Evolutionary conservation across 2,797 vertebrate species (phyloP).

Genomic region (Acridotheres tristis): DNA sequence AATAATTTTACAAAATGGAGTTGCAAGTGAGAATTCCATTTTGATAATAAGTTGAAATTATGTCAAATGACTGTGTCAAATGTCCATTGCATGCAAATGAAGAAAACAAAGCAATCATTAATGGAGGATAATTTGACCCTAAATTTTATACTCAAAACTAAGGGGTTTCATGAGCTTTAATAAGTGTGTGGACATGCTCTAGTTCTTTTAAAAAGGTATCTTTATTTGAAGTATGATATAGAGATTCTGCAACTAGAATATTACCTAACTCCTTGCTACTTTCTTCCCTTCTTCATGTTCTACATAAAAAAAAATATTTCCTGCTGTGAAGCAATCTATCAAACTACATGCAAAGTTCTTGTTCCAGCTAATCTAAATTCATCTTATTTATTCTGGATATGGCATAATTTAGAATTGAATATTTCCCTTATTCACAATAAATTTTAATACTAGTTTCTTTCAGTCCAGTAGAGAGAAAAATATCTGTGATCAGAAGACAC

Average conservation of each 20-base stretch:
- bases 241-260: background rate
- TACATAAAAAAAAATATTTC: no score
- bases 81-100: background rate
- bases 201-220: background rate
- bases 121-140: background rate
- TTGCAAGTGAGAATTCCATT: background rate
- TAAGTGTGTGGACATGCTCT: background rate
- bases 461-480: background rate
- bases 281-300: background rate
- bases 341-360: background rate
- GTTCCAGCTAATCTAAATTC: background rate
- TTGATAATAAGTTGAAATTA: background rate
- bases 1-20: background rate
- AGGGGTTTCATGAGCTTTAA: background rate
- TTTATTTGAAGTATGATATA: background rate
- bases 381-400: background rate
- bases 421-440: background rate
- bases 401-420: background rate
- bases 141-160: background rate
- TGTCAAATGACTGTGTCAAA: fast-evolving
- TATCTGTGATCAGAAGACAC: background rate
- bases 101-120: background rate
- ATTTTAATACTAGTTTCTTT: background rate
- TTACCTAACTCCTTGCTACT: background rate
- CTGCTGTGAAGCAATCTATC: background rate